These are phyloP conservation scores for Gymnopithys bicolor DNA, from an alignment of 2,797 vertebrate species.

Conservation along the genomic window DNA sequence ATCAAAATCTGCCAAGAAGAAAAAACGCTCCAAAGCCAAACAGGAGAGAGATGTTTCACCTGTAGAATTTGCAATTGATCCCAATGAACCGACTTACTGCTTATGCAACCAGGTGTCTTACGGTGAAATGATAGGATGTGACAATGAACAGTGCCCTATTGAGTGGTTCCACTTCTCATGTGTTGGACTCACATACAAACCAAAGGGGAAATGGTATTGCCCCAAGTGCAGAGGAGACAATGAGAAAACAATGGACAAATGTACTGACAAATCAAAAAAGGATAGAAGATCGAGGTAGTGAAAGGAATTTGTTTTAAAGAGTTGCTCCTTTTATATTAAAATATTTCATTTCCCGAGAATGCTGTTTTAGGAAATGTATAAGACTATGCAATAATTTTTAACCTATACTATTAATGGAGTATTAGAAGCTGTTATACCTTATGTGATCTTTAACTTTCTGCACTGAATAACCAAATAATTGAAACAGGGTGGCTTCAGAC, in stretches of 20 bases:
- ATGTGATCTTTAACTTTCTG: slow-evolving; percentile 82
- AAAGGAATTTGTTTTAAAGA: slow-evolving; percentile 74
- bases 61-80: slow-evolving; percentile 93
- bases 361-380: slow-evolving; percentile 82
- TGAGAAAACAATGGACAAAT: slow-evolving; percentile 99
- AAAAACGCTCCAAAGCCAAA: slow-evolving; percentile 95
- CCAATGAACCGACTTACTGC: slow-evolving; percentile 98
- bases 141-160: slow-evolving; percentile 96
- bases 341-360: slow-evolving; percentile 67
- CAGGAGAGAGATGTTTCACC: slow-evolving; percentile 93
- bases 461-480: slow-evolving; percentile 82
- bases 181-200: slow-evolving; percentile 96
- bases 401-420: slow-evolving; percentile 80
- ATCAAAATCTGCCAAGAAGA: slow-evolving; percentile 95
- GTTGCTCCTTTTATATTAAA: slow-evolving; percentile 77
- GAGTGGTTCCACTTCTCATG: slow-evolving; percentile 99
- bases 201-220: slow-evolving; percentile 98
- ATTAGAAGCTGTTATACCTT: slow-evolving; percentile 82
- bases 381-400: slow-evolving; percentile 87
- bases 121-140: slow-evolving; percentile 97
- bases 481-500: slow-evolving; percentile 76
- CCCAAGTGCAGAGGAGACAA: slow-evolving; percentile 97
- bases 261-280: slow-evolving; percentile 95
- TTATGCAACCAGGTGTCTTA: slow-evolving; percentile 98
- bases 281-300: slow-evolving; percentile 97